Base-by-base conservation (phyloP, 2,113 vertebrate species). In the mouse (Mus musculus) region DNA sequence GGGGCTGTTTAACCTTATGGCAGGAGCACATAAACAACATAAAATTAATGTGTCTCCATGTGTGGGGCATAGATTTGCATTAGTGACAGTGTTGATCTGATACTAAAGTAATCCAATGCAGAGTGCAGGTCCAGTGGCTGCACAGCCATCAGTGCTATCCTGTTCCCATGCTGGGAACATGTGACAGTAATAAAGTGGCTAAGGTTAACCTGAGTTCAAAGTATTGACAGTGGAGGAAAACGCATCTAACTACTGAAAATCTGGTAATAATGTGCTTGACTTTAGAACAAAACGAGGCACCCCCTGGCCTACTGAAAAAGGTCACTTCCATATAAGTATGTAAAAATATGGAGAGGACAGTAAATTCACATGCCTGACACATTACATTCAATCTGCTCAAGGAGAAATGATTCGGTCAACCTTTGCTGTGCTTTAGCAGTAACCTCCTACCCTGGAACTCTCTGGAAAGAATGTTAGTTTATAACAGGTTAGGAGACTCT, bases 1-100 rank as follows among this genome's bases (percentile, higher is more conserved):
- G 96, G 98, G 98, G 98, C 98, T 99, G 98, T 98, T 99, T 99
- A 99, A 99, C 99, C 98, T 99, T 99, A 99, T 99, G 98, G 98
- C 97, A 98, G 98, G 97, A 98, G 98, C 98, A 98, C 96, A 33
- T 98, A 99, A 98, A 98, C 98, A 99, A 98, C 98, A 98, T 98
- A 99, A 99, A 99, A 98, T 98, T 98, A 98, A 99, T 98, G 98
- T 98, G 86, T 87, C 94, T 98, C 96, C 56, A 0, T 97, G 81
- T 97, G 98, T 98, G 97, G 98, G 97, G 97, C 98, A 98, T 97
- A 98, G 96, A 98, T 98, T 98, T 99, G 98, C 97, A 97, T 98
- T 97, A 98, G 96, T 98, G 98, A 98, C 98, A 98, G 97, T 96
- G 97, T 96, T 97, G 98, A 98, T 98, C 97, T 98, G 98, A 97